Evolutionary conservation across 64 coral and sea anemone genomes (phyloP), one percentile per base, ranked within the genome.

Genomic region (Dendrophyllia cribrosa): DNA sequence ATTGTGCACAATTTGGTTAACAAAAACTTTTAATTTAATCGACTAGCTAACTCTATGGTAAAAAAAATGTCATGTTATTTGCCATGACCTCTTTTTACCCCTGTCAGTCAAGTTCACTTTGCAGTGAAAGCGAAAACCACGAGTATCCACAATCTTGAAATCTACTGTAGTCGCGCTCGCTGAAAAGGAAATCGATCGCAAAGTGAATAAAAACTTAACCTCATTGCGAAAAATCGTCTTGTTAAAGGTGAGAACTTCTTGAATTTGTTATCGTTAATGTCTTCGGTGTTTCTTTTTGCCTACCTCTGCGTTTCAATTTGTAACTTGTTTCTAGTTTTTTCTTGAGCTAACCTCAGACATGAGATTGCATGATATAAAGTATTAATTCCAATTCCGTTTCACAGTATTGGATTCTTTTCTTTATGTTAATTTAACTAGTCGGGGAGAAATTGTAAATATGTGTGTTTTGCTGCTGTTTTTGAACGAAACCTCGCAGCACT

Each of bases 161-260:
- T 34, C 13, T 3, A 19, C 6, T n/a, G n/a, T n/a, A n/a, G n/a
- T n/a, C n/a, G n/a, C n/a, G n/a, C n/a, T 82, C 24, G 58, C 58
- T 17, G 59, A 82, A 46, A 20, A 50, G 62, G 61, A 83, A 65
- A 44, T 82, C 66, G 61, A 26, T 67, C 19, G 60, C 62, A 83
- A 67, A 47, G 43, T 83, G 61, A 60, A 51, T 23, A 66, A 83
- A 66, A 83, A 51, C 43, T 48, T 67, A 49, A 51, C n/a, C 66
- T 17, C 44, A 21, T 67, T 22, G 80, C 58, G 62, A 49, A 51
- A 17, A 83, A 83, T 66, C 45, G 17, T 51, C 43, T 49, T 51
- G 7, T 50, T 9, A 22, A 66, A 83, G 80, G 80, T 83, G 50
- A 50, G 34, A 49, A 4, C 10, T 20, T 56, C 20, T 12, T 53